Evolutionary conservation across 2,113 vertebrate species (phyloP).

Genomic region (Trinectes maculatus): DNA sequence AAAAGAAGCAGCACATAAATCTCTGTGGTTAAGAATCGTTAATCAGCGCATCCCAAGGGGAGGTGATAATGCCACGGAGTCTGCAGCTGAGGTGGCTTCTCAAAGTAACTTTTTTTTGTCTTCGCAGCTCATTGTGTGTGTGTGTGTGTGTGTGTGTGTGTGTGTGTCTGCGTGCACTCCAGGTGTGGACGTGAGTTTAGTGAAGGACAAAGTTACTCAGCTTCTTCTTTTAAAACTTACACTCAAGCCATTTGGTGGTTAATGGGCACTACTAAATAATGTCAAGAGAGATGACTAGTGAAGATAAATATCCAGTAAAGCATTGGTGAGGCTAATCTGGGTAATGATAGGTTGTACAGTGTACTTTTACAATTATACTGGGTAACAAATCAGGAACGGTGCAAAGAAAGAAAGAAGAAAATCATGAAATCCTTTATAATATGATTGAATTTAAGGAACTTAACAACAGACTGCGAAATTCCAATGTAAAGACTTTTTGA

Average conservation of each 20-base stretch:
- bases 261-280: background rate
- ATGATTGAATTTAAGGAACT: too few relatives aligned
- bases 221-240: constrained; percentile 4
- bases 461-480: too few relatives aligned
- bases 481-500: too few relatives aligned
- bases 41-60: constrained; percentile 69
- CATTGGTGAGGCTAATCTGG: background rate
- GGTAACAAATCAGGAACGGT: too few relatives aligned
- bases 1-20: constrained; percentile 73
- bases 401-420: background rate
- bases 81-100: constrained; percentile 38
- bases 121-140: constrained; percentile 19
- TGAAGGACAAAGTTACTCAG: constrained; percentile 4
- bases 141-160: constrained; percentile 3
- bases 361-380: too few relatives aligned
- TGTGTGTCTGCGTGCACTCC: background rate
- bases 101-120: constrained; percentile 55
- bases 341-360: too few relatives aligned
- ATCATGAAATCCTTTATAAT: too few relatives aligned
- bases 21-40: constrained; percentile 71
- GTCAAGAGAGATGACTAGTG: background rate
- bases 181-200: background rate
- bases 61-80: constrained; percentile 57
- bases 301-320: background rate
- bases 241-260: background rate